These are phyloP conservation scores for Lacerta agilis DNA, from an alignment of 2,797 vertebrate species.

Conservation along the genomic window DNA sequence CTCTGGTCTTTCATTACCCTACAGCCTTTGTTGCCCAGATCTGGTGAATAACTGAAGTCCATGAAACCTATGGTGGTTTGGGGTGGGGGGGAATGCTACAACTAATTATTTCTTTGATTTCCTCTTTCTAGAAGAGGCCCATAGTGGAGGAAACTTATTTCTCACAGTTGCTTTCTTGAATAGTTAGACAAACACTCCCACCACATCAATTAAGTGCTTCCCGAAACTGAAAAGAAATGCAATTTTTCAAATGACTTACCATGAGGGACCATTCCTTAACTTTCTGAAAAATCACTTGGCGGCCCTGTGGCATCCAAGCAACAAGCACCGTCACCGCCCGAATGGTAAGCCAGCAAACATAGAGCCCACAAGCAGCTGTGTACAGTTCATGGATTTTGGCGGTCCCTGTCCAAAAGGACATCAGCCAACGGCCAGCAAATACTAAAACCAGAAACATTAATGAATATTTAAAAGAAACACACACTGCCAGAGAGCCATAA, in stretches of 20 bases:
- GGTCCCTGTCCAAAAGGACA: slow-evolving; percentile 99
- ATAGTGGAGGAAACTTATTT: not conserved
- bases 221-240: not conserved
- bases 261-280: slow-evolving; percentile 98
- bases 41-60: not conserved
- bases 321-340: slow-evolving; percentile 92
- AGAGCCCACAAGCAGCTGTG: slow-evolving; percentile 97
- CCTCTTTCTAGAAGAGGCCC: not conserved
- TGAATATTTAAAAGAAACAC: slow-evolving; percentile 34
- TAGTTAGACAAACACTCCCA: not conserved
- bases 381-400: slow-evolving; percentile 98
- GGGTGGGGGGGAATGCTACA: no score
- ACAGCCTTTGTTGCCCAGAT: not conserved
- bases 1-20: not conserved
- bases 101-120: not conserved
- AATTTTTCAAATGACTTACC: slow-evolving; percentile 78
- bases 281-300: slow-evolving; percentile 92
- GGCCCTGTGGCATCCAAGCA: slow-evolving; percentile 99
- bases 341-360: slow-evolving; percentile 97
- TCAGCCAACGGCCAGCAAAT: slow-evolving; percentile 98
- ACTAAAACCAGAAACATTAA: slow-evolving; percentile 82
- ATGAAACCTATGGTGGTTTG: no score
- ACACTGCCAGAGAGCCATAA: not conserved
- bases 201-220: not conserved
- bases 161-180: not conserved